Base-by-base conservation (phyloP, 1,140 invertebrate species). In the Drosophila simulans region DNA sequence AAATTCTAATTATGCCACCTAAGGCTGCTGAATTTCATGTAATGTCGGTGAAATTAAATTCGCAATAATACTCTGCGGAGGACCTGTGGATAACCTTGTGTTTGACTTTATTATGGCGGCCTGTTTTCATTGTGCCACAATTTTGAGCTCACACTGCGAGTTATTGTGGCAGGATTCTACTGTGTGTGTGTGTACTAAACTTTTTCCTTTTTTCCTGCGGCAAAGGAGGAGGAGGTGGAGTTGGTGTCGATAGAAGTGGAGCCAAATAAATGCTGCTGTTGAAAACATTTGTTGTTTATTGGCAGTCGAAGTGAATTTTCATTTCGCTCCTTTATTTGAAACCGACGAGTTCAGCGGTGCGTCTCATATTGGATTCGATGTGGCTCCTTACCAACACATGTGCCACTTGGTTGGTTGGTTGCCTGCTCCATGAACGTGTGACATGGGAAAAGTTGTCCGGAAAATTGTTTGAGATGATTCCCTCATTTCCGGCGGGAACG, bases 231-330 rank as follows among this genome's bases (percentile, higher is more conserved):
- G 5, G 27, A 0, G 27, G 31, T 0, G 31, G 31, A 31, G 31
- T 31, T 31, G 31, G 15, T 31, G 7, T 7, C 40, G n/a, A 42
- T 42, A 15, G 13, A 42, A 39, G 13, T 17, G 54, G 25, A 31
- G 45, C n/a, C 45, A 43, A 66, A 43, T 51, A 66, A 65, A 66
- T 66, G 58, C 42, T 17, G 54, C 59, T 49, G 60, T 31, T 37
- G 25, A 85, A 80, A 79, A 77, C 79, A 88, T 86, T 86, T 86
- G 79, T 83, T 83, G 83, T 82, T 86, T 83, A 88, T 88, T 86
- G 83, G 43, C 79, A 80, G 75, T 65, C 49, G 57, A 79, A 83
- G 83, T 81, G 82, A 88, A 88, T 83, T 88, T 86, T 86, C 83
- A 86, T 86, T 88, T 88, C 72, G 83, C 48, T 83, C 79, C 81